Conservation (phyloP, 2,797 vertebrate species). For the Glossophaga mutica region DNA sequence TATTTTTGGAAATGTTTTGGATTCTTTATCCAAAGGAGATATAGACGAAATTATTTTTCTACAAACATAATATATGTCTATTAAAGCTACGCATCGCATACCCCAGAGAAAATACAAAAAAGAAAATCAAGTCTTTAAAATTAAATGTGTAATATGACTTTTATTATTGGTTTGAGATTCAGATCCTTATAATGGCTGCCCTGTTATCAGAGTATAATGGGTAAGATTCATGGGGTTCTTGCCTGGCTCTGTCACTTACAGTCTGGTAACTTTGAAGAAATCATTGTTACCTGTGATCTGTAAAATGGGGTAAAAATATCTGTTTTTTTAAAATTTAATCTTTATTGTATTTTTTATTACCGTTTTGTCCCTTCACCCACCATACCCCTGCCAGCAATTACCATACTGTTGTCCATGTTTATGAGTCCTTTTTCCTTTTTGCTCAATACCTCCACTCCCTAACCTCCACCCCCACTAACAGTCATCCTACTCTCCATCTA, state of each 20-base stretch:
- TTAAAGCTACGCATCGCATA: constrained; percentile 20
- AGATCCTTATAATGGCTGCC: background rate
- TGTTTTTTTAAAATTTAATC: background rate
- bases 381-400: too few relatives aligned
- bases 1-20: constrained; percentile 46
- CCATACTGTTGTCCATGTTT: too few relatives aligned
- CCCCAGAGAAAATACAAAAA: constrained; percentile 13
- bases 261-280: background rate
- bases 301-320: background rate
- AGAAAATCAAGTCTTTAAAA: constrained; percentile 39
- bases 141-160: background rate
- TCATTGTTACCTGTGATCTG: background rate
- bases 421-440: too few relatives aligned
- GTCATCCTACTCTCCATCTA: too few relatives aligned
- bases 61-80: background rate
- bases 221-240: background rate
- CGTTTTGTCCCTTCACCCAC: too few relatives aligned
- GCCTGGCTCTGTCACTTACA: background rate
- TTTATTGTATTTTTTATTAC: too few relatives aligned
- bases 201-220: background rate
- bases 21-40: constrained; percentile 13
- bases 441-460: too few relatives aligned
- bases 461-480: too few relatives aligned
- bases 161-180: constrained; percentile 34
- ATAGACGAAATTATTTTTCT: constrained; percentile 44